Evolutionary conservation across 1,140 invertebrate genomes (phyloP).

Genomic region (Calliphora vicina): DNA sequence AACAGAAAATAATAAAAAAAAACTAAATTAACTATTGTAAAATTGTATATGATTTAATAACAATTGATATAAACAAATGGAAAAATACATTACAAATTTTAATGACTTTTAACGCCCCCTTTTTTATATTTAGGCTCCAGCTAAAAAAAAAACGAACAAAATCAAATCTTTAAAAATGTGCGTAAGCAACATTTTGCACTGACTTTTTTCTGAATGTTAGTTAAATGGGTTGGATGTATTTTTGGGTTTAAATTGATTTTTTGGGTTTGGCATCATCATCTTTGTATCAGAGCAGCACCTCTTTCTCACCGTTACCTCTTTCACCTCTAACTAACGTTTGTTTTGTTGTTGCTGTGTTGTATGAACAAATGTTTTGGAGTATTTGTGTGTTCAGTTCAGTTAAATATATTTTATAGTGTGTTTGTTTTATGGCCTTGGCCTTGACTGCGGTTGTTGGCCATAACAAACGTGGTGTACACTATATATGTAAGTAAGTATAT

Average conservation of each 20-base stretch:
- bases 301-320: background rate
- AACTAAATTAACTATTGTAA: no score
- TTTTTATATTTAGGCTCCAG: no score
- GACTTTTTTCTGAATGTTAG: no score
- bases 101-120: background rate
- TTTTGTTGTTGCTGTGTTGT: background rate
- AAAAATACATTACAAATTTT: background rate
- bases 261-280: background rate
- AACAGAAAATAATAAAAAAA: no score
- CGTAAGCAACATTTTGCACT: background rate
- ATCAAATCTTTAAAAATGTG: no score
- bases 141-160: background rate
- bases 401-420: background rate
- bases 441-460: constrained; percentile 31
- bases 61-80: background rate
- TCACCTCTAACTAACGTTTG: background rate
- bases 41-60: background rate
- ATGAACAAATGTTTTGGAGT: no score
- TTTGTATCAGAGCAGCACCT: background rate
- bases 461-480: constrained; percentile 10
- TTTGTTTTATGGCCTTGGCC: constrained; percentile 30
- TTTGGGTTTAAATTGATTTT: background rate
- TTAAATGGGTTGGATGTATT: background rate
- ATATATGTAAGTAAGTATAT: background rate
- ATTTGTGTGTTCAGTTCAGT: background rate